Evolutionary conservation across 2,888 invertebrate genomes (phyloP), one percentile per base, ranked within the genome.

Genomic region (Leptinotarsa haldemani): DNA sequence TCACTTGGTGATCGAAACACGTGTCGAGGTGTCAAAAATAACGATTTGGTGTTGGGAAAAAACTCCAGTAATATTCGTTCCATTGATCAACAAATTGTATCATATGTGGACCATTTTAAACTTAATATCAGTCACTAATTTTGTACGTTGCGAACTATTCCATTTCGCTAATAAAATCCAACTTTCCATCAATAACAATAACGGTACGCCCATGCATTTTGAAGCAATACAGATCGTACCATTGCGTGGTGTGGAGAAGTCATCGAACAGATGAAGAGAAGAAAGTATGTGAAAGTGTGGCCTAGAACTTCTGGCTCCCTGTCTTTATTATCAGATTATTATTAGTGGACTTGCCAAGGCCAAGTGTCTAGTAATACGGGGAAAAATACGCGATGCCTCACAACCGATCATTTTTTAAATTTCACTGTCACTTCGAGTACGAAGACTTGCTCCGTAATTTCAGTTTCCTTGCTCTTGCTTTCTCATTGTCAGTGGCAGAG

Each of bases 221-320:
- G 61, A 61, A 61, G 61, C 61, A 61, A 61, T 61, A 61, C 40
- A 61, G 61, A 61, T 61, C 61, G 61, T 61, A 40, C 30, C 61
- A 40, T 61, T 61, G 76, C 74, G 74, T 74, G 76, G 74, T 74
- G 65, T 68, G 77, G 68, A 70, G 73, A 75, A 75, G 76, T 76
- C 76, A 78, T 77, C 69, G 76, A 73, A 76, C 74, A 76, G 77
- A 75, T 77, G 72, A 74, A 78, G 77, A 84, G 83, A 86, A 85
- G 86, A 86, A 86, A 86, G 86, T 86, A 82, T 82, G 86, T 86
- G 86, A 87, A 86, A 87, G 87, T 86, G 81, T 84, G 86, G 83
- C 86, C 86, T 86, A 87, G 85, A 86, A 86, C 85, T 85, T 83
- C 83, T 77, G 82, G 84, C 85, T 85, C 83, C 84, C 83, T 83